Conservation (phyloP, 2,113 vertebrate species). For the Muntiacus muntjak region DNA sequence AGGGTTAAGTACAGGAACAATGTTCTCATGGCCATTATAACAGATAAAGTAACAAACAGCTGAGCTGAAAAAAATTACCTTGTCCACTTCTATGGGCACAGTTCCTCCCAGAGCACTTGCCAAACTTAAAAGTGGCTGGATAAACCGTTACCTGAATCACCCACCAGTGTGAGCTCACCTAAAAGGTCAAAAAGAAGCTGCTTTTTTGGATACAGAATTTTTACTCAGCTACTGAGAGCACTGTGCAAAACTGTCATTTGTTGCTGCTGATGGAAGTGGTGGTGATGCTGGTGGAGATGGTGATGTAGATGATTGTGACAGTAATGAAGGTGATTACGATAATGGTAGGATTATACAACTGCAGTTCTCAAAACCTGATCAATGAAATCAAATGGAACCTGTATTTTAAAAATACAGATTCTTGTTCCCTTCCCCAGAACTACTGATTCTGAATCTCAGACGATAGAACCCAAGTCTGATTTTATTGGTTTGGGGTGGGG, state of each 20-base stretch:
- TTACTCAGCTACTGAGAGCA: neutral
- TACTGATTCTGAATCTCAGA: neutral
- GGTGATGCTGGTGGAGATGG: neutral
- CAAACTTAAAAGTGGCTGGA: neutral
- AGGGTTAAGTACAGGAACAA: neutral
- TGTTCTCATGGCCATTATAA: neutral
- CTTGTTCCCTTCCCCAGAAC: neutral
- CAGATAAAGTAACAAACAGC: neutral
- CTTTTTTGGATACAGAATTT: neutral
- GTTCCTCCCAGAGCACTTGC: neutral
- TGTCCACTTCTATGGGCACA: neutral
- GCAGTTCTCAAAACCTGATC: neutral
- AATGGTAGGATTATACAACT: neutral
- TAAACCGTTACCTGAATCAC: neutral
- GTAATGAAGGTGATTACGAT: neutral
- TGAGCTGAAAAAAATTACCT: neutral
- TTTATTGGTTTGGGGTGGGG: neutral
- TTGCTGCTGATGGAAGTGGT: neutral
- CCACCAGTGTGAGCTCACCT: neutral
- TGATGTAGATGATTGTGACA: neutral
- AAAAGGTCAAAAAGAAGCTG: neutral
- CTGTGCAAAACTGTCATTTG: neutral
- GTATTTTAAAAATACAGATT: neutral
- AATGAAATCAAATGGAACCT: neutral
- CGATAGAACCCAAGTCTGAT: neutral